A percentile compares a stretch with the other conserved stretches of the same genome.
phyloP scores from a whole-genome alignment of 2,797 vertebrate species.

The Gila robusta region DNA sequence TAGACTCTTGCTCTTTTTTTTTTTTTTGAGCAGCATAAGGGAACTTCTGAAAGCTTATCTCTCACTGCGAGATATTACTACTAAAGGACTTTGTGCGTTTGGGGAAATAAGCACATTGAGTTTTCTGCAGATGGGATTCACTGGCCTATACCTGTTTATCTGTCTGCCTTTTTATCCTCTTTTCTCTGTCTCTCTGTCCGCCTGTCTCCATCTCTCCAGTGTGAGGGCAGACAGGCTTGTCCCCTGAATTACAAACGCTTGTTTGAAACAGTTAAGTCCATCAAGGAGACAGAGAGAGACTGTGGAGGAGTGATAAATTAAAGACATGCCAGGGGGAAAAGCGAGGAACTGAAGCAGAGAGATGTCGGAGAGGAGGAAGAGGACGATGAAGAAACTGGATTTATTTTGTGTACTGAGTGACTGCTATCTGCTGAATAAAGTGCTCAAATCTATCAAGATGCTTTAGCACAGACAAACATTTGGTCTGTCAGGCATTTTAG shows the following conservation, averaged over 20 bases:
- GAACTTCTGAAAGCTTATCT: slow-evolving; percentile 28
- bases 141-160: slow-evolving; percentile 46
- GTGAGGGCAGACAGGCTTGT: slow-evolving; percentile 44
- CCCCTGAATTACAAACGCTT: slow-evolving; percentile 75
- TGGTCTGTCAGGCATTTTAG: background rate
- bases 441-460: slow-evolving; percentile 12
- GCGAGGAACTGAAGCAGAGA: slow-evolving; percentile 51
- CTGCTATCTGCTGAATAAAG: slow-evolving; percentile 6
- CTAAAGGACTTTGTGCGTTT: slow-evolving; percentile 25
- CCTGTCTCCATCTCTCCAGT: slow-evolving; percentile 38
- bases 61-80: slow-evolving; percentile 24
- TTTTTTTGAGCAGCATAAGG: background rate
- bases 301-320: slow-evolving; percentile 73
- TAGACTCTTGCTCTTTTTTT: background rate
- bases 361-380: slow-evolving; percentile 63
- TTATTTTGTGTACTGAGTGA: background rate
- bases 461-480: slow-evolving; percentile 8
- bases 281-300: slow-evolving; percentile 67
- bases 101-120: slow-evolving; percentile 37
- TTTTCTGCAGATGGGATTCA: slow-evolving; percentile 43
- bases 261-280: slow-evolving; percentile 77
- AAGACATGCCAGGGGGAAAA: slow-evolving; percentile 70
- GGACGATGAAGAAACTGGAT: slow-evolving; percentile 44
- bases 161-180: slow-evolving; percentile 49
- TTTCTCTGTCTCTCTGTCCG: slow-evolving; percentile 13